These are phyloP conservation scores for Ericerus pela DNA, from an alignment of 1,140 invertebrate genomes.

Conservation along the genomic window DNA sequence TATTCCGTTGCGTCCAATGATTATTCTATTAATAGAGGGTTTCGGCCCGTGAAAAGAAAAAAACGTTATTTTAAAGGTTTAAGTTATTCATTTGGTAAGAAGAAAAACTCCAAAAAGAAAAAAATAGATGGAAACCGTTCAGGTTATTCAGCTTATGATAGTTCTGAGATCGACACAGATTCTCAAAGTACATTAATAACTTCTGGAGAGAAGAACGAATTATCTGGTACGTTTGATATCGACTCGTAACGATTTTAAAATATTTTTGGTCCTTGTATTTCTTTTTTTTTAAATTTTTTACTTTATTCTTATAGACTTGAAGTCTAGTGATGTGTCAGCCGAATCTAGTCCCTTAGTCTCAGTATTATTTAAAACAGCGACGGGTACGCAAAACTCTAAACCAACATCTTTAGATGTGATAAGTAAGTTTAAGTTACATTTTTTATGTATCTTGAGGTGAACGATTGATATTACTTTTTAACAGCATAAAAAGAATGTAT, in stretches of 20 bases:
- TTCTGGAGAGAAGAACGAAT: neutral
- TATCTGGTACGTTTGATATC: neutral
- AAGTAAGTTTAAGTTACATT: neutral
- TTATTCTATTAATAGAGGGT: too few species aligned
- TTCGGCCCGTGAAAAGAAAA: too few species aligned
- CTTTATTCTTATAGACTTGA: neutral
- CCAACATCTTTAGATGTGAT: neutral
- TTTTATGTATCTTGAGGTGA: neutral
- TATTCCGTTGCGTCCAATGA: too few species aligned
- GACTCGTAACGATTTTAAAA: neutral
- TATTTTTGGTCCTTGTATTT: neutral
- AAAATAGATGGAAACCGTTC: neutral
- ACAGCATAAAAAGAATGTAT: too few species aligned
- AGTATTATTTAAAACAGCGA: conserved; percentile 7
- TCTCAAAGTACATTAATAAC: neutral
- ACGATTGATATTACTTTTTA: too few species aligned
- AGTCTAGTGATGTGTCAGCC: neutral
- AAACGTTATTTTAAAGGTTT: conserved; percentile 13
- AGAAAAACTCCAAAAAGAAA: neutral
- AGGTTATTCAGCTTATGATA: neutral
- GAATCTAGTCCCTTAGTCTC: neutral
- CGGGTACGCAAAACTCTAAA: conserved; percentile 1
- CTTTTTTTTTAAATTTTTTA: neutral
- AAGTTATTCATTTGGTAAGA: conserved; percentile 11
- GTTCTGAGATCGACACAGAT: neutral